Conservation (phyloP, 2,888 invertebrate genomes). For the Acanthococcus lagerstroemiae region DNA sequence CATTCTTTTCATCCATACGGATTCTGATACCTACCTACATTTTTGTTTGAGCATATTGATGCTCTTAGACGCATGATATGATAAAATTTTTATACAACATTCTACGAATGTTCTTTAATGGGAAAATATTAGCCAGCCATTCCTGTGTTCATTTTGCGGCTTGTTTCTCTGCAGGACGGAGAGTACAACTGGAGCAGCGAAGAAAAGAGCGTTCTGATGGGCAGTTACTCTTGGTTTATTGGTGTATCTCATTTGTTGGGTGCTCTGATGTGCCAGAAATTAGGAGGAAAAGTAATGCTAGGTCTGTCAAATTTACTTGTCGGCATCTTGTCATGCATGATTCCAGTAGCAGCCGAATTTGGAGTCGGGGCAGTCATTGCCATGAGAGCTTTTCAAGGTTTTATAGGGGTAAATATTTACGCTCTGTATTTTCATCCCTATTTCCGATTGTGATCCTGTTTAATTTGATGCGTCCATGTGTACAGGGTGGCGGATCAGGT, state of each 20-base stretch:
- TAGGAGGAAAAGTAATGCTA: conserved; percentile 60
- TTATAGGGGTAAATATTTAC: conserved; percentile 55
- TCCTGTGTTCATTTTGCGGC: no score
- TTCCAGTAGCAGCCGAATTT: conserved; percentile 54
- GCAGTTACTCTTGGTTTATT: conserved; percentile 65
- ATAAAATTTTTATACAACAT: no score
- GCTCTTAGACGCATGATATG: no score
- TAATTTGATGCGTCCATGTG: no score
- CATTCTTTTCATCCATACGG: no score
- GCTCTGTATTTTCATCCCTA: no score
- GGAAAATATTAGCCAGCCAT: no score
- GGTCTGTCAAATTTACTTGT: conserved; percentile 59
- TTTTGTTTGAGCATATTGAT: no score
- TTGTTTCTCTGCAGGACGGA: no score
- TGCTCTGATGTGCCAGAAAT: conserved; percentile 58
- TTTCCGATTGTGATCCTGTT: no score
- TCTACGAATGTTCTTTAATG: no score
- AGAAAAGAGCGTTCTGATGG: conserved; percentile 53
- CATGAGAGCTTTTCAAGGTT: conserved; percentile 56
- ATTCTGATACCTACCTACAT: no score
- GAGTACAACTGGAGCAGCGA: conserved; percentile 55
- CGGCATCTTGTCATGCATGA: conserved; percentile 54
- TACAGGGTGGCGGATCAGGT: neutral
- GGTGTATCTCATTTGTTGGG: conserved; percentile 59
- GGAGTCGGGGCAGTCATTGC: conserved; percentile 54